Base-by-base conservation (phyloP, 92 coral and sea anemone species). In the Desmophyllum pertusum region DNA sequence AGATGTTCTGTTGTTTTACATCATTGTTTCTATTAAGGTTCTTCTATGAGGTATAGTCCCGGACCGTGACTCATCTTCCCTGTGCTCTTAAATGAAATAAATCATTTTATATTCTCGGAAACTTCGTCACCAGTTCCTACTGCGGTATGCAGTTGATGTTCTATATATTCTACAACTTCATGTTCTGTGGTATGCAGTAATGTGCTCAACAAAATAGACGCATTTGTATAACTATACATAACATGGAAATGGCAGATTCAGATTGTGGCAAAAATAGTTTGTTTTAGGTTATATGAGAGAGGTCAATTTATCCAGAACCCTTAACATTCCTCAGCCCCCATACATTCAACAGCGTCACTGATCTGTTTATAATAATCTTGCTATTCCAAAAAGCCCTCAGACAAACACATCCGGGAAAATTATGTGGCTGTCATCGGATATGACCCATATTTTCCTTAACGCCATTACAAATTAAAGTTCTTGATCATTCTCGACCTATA, bases 41-140 rank as follows among this genome's bases (percentile, higher is more conserved):
- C 51, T 30, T 27, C 81, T 46, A 38, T 36, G 19, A 61, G 51
- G 38, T 25, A 8, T 59, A 59, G 38, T 77, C 70, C 52, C 65
- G n/a, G n/a, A n/a, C n/a, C n/a, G 79, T 75, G 10, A 50, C 21
- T 51, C 45, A 15, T 75, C 42, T 37, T 50, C 79, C 41, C 57
- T 42, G 30, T 30, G 30, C 19, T 3, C 17, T 36, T 42, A 10
- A 18, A 9, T 55, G 68, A 53, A 76, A 39, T 76, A 53, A 76
- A 39, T 76, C 80, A 78, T 78, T 45, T 62, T 62, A 29, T 61
- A 78, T 78, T 62, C 52, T 61, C 48, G 72, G 72, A 64, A 78
- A n/a, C 15, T 42, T 63, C 39, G 39, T 78, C 41, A 78, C 15
- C 15, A 42, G 36, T 59, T 78, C 72, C 73, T 42, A 41, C 41